phyloP scores from a whole-genome alignment of 2,797 vertebrate genomes.

The Rhynchotus rufescens region DNA sequence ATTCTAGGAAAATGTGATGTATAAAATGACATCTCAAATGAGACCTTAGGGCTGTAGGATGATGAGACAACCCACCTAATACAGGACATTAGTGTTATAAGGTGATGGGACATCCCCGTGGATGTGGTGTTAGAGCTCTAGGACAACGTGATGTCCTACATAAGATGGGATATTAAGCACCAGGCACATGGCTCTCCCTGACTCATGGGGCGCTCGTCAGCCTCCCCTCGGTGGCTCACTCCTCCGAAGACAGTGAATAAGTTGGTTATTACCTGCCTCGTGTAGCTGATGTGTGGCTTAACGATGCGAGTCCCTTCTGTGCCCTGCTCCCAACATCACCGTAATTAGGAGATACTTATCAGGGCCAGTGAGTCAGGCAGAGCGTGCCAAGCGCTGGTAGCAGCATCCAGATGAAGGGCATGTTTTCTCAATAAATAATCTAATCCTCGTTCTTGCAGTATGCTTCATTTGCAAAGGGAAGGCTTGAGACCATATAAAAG shows the following conservation, averaged over 20 bases:
- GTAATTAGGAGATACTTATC: slow-evolving; percentile 59
- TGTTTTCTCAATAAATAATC: slow-evolving; percentile 54
- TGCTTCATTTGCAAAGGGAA: slow-evolving; percentile 38
- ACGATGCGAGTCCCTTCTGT: background rate
- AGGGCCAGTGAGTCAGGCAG: slow-evolving; percentile 36
- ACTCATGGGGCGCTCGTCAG: slow-evolving; percentile 11
- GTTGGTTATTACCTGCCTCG: background rate
- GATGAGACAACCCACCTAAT: too few relatives aligned
- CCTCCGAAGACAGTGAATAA: slow-evolving; percentile 35
- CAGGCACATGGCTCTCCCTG: background rate
- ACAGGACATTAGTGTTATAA: too few relatives aligned
- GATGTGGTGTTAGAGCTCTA: too few relatives aligned
- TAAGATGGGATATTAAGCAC: background rate
- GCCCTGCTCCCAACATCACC: background rate
- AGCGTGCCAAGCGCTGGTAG: background rate
- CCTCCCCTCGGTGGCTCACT: background rate
- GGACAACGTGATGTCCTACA: too few relatives aligned
- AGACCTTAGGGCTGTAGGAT: too few relatives aligned
- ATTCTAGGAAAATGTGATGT: too few relatives aligned
- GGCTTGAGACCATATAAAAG: slow-evolving; percentile 40
- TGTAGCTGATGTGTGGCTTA: background rate
- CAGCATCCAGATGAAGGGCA: slow-evolving; percentile 26
- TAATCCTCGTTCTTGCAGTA: slow-evolving; percentile 38
- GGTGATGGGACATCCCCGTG: too few relatives aligned
- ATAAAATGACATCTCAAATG: too few relatives aligned